Percentiles rank a stretch among this genome's conserved stretches.
Evolutionary conservation across 2,797 vertebrate species (phyloP).

Genomic region (Tokudaia tokunoshimensis): DNA sequence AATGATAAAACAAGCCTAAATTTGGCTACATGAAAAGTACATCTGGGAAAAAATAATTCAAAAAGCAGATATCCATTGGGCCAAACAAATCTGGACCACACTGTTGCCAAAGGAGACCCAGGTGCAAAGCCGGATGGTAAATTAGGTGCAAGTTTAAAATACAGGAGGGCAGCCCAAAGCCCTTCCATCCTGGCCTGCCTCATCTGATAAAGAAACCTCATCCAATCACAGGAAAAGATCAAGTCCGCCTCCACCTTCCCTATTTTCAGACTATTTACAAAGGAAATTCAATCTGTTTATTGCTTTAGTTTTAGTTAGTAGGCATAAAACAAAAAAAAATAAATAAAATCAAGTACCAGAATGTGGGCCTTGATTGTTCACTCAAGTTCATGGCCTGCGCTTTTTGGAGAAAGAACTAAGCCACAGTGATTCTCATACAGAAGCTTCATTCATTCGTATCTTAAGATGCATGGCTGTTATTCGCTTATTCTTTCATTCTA

Average conservation of each 20-base stretch:
- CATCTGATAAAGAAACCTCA: conserved; percentile 62
- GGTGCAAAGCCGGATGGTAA: conserved; percentile 80
- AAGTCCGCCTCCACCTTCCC: not conserved
- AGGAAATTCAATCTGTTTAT: conserved; percentile 42
- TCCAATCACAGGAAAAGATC: conserved; percentile 24
- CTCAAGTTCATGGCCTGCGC: conserved; percentile 15
- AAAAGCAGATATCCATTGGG: conserved; percentile 81
- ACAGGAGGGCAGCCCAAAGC: conserved; percentile 56
- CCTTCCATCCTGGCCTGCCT: conserved; percentile 46
- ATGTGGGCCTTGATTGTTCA: not conserved
- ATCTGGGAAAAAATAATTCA: conserved; percentile 84
- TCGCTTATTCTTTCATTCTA: conserved; percentile 38
- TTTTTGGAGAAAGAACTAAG: conserved; percentile 56
- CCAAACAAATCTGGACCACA: conserved; percentile 76
- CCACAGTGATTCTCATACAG: not conserved
- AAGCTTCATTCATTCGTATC: conserved; percentile 40
- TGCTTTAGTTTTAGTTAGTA: conserved; percentile 50
- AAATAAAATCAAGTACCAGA: conserved; percentile 35
- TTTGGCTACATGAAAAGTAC: conserved; percentile 82
- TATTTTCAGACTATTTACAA: conserved; percentile 23
- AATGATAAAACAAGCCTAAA: conserved; percentile 84
- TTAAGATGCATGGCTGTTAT: not conserved
- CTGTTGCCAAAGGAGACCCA: conserved; percentile 80
- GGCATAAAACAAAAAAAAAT: conserved; percentile 38
- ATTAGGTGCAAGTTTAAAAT: conserved; percentile 80